Evolutionary conservation across 1,140 invertebrate species (phyloP), one percentile per base, ranked within the genome.

Genomic region (Temnothorax nylanderi): DNA sequence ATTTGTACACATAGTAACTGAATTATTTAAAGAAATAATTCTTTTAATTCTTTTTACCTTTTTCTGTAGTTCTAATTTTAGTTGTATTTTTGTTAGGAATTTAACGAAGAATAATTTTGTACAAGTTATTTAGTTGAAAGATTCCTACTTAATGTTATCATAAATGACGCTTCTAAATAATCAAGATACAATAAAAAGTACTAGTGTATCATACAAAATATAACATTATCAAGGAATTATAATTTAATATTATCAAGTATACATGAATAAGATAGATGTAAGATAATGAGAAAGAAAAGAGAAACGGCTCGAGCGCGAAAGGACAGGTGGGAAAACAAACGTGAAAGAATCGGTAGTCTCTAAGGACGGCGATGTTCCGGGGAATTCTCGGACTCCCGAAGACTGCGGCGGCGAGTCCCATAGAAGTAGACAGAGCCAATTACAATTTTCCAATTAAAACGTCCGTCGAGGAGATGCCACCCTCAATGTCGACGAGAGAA

Each of bases 391-490:
- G 75, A 44, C 41, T 69, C 62, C 67, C 56, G 64, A 72, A 49
- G 85, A 89, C 74, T 65, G 82, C 18, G 78, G 71, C 60, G 49
- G 54, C 18, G 47, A 21, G 34, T 26, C 56, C 64, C 58, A 51
- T 86, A 64, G 58, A 76, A 90, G 88, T 71, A 87, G 89, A 87
- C 88, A 87, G 89, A 32, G 84, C 88, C 90, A 93, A 93, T 93
- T 93, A 92, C 87, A 89, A 91, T 93, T 92, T 93, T 92, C 92
- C 91, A 92, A 93, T 93, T 93, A 92, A 92, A 92, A 89, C 85
- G 89, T 90, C 72, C 77, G 54, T 87, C 90, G 90, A 84, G 78
- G 49, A 87, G 88, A 90, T 80, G 85, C 62, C 51, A 41, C n/a
- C 18, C 54, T 85, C 44, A 32, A 72, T 74, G 74, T 71, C 74